These are phyloP conservation scores for Ceratotherium simum DNA, from an alignment of 2,113 vertebrate species.

Conservation along the genomic window DNA sequence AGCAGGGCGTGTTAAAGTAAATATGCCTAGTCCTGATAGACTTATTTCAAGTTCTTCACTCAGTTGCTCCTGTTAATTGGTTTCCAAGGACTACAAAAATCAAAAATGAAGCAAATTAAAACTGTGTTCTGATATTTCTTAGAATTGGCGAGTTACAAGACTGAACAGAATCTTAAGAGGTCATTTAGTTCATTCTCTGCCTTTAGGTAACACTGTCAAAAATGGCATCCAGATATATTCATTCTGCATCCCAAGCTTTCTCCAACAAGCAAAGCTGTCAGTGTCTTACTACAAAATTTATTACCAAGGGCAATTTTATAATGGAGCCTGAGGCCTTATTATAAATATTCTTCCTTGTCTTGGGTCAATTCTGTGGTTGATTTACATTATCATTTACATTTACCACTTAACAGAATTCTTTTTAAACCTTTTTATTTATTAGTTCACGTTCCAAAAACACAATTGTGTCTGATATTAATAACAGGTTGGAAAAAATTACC, in stretches of 20 bases:
- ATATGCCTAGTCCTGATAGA: background rate
- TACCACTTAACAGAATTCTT: conserved; percentile 69
- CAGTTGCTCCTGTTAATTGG: background rate
- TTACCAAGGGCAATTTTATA: conserved; percentile 49
- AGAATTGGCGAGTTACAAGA: background rate
- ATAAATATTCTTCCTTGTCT: conserved; percentile 65
- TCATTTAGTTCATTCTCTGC: background rate
- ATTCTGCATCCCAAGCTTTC: background rate
- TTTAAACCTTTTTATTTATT: conserved; percentile 69
- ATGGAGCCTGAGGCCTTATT: background rate
- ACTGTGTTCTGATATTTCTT: background rate
- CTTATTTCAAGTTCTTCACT: background rate
- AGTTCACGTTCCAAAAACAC: conserved; percentile 52
- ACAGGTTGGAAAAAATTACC: conserved; percentile 83
- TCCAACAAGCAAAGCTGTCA: background rate
- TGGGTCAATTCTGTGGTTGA: conserved; percentile 52
- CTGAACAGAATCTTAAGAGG: background rate
- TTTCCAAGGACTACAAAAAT: conserved; percentile 58
- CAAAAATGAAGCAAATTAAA: conserved; percentile 59
- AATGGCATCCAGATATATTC: background rate
- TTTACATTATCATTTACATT: conserved; percentile 69
- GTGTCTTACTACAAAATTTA: conserved; percentile 30
- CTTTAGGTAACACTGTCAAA: conserved; percentile 27
- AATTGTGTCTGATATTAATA: conserved; percentile 76
- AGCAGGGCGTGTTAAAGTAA: background rate